phyloP scores from a whole-genome alignment of 2,797 vertebrate species.

The Hyperoplus immaculatus region DNA sequence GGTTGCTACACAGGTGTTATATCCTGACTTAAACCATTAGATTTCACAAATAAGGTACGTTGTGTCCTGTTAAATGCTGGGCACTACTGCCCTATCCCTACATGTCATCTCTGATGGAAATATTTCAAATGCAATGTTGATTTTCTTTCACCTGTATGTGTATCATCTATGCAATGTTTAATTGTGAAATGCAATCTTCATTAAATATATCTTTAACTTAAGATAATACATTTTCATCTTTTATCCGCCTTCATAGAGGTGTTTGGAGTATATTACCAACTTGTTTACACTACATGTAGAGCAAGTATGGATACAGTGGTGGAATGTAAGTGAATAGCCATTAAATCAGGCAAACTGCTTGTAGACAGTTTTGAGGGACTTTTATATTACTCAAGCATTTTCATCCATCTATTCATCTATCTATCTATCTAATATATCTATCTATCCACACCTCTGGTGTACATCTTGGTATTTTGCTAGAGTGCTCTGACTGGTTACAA shows the following conservation, averaged over 20 bases:
- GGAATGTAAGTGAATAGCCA: background rate
- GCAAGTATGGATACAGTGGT: background rate
- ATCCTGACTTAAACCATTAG: conserved; percentile 36
- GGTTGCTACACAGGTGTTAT: conserved; percentile 22
- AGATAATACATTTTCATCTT: background rate
- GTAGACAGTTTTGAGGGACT: background rate
- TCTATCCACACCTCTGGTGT: background rate
- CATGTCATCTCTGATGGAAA: conserved; percentile 4
- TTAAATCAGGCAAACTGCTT: background rate
- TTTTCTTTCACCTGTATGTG: conserved; percentile 18
- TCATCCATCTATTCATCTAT: conserved; percentile 2
- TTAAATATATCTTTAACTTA: conserved; percentile 9
- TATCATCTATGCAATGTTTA: background rate
- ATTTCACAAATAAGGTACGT: conserved; percentile 58
- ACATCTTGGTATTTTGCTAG: fast-evolving
- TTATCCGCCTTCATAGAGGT: background rate
- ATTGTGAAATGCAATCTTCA: background rate
- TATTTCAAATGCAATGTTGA: conserved; percentile 5
- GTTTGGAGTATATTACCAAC: background rate
- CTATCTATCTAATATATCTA: background rate
- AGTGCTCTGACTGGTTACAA: conserved; percentile 34
- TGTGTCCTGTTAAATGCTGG: conserved; percentile 8
- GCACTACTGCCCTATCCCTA: background rate
- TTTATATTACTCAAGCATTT: background rate
- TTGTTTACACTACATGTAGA: background rate